Conservation (phyloP, 2,113 vertebrate species). For the Panthera tigris region DNA sequence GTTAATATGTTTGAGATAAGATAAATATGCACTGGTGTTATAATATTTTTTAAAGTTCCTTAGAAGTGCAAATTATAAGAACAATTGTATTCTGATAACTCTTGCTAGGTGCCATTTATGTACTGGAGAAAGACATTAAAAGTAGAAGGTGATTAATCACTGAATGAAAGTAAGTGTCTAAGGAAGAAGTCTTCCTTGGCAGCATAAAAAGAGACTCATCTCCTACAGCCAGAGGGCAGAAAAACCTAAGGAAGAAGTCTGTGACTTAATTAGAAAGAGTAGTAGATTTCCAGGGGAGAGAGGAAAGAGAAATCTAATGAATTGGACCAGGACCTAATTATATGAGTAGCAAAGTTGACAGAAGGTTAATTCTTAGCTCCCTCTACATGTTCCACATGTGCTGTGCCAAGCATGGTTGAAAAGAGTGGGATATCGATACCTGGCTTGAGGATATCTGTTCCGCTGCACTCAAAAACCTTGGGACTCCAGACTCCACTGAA, state of each 20-base stretch:
- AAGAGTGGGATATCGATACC: background rate
- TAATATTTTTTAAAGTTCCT: background rate
- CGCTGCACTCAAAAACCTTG: background rate
- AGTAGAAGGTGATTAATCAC: background rate
- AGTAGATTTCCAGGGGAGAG: background rate
- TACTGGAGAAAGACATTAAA: background rate
- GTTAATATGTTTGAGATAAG: background rate
- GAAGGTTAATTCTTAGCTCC: background rate
- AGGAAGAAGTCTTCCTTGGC: background rate
- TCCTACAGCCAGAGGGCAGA: background rate
- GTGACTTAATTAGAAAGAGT: slow-evolving; percentile 16
- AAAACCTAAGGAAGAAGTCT: background rate
- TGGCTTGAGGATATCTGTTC: background rate
- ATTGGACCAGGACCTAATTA: background rate
- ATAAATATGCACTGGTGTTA: background rate
- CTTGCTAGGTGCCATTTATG: background rate
- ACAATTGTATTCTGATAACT: background rate
- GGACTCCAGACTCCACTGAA: background rate
- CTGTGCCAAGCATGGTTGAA: background rate
- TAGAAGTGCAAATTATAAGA: background rate
- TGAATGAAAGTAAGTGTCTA: background rate
- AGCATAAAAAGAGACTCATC: background rate
- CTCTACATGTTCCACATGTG: background rate
- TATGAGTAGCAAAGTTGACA: background rate
- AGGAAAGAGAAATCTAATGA: background rate